Evolutionary conservation across 2,888 invertebrate genomes (phyloP).

Genomic region (Dromius quadrimaculatus): DNA sequence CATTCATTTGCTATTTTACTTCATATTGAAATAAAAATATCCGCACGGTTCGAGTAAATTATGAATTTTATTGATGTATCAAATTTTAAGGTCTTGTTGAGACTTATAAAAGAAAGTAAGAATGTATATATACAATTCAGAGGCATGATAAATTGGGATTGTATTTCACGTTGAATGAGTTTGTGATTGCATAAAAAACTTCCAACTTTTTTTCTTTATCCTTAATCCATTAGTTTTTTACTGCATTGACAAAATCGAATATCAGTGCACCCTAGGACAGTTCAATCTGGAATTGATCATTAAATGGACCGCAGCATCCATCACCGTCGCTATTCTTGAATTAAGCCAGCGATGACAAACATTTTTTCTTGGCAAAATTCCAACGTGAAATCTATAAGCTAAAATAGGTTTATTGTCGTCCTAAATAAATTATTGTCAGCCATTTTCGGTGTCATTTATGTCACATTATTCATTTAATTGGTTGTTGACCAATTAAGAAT

Average conservation of each 20-base stretch:
- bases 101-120: too few species aligned
- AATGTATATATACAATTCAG: too few species aligned
- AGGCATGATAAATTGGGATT: too few species aligned
- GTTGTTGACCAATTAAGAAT: not conserved
- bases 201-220: too few species aligned
- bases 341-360: constrained; percentile 45
- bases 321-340: constrained; percentile 44
- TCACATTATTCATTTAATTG: constrained; percentile 28
- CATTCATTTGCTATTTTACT: too few species aligned
- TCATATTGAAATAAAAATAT: too few species aligned
- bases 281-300: constrained; percentile 50
- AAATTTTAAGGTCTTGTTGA: too few species aligned
- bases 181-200: too few species aligned
- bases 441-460: not conserved
- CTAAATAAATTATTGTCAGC: constrained; percentile 19
- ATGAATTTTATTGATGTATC: too few species aligned
- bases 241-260: constrained; percentile 35
- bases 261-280: constrained; percentile 36
- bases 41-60: too few species aligned
- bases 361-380: constrained; percentile 12
- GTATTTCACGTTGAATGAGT: too few species aligned
- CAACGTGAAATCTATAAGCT: constrained; percentile 16
- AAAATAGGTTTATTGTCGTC: constrained; percentile 26
- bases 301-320: constrained; percentile 47
- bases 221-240: constrained; percentile 46